phyloP scores from a whole-genome alignment of 2,888 invertebrate genomes.

The Callosobruchus maculatus region DNA sequence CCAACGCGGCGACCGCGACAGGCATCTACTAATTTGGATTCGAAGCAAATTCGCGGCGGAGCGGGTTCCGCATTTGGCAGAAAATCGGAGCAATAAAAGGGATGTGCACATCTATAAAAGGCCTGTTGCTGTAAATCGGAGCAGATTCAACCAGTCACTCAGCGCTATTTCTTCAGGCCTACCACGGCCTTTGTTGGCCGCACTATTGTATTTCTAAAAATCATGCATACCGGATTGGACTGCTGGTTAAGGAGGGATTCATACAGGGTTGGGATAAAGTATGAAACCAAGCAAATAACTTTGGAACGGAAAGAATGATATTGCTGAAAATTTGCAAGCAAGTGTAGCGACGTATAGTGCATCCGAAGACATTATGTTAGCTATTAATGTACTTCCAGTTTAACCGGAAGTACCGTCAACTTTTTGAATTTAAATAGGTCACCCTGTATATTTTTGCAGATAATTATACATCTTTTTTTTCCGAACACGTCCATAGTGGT shows the following conservation, averaged over 20 bases:
- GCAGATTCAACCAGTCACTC: not conserved
- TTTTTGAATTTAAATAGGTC: too few relatives aligned
- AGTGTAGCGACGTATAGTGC: too few relatives aligned
- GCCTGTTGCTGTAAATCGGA: not conserved
- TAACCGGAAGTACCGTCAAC: too few relatives aligned
- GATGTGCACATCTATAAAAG: slow-evolving; percentile 14
- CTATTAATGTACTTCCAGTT: too few relatives aligned
- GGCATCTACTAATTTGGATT: slow-evolving; percentile 49
- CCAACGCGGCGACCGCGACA: slow-evolving; percentile 31
- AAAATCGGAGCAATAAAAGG: slow-evolving; percentile 44
- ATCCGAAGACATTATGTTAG: too few relatives aligned
- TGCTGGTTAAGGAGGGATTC: not conserved
- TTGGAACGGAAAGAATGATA: too few relatives aligned
- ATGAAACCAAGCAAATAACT: too few relatives aligned
- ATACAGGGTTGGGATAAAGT: not conserved
- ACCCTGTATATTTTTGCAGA: too few relatives aligned
- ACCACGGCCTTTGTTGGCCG: not conserved
- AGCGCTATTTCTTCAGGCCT: not conserved
- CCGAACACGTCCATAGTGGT: too few relatives aligned
- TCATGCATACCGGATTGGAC: not conserved
- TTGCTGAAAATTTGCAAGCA: too few relatives aligned
- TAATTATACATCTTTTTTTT: too few relatives aligned
- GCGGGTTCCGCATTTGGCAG: slow-evolving; percentile 40
- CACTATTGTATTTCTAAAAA: not conserved
- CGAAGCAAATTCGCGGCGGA: slow-evolving; percentile 49